These are phyloP conservation scores for Gobio occitaniae DNA, from an alignment of 2,797 vertebrate genomes.

Conservation along the genomic window DNA sequence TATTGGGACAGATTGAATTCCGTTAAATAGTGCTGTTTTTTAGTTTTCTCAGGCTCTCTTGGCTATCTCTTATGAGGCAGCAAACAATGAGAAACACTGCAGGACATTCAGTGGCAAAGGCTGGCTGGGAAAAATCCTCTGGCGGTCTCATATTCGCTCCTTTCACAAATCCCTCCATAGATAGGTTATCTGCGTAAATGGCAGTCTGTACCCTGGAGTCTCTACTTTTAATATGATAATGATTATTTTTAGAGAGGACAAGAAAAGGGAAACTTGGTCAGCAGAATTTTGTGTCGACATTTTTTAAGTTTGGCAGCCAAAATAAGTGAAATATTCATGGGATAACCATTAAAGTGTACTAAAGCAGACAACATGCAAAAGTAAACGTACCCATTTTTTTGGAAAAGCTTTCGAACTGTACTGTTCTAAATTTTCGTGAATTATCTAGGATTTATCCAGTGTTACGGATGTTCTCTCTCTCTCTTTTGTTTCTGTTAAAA, in stretches of 20 bases:
- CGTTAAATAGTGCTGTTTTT: slow-evolving; percentile 92
- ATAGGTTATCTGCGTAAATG: slow-evolving; percentile 60
- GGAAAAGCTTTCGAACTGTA: not conserved
- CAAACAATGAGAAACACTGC: slow-evolving; percentile 83
- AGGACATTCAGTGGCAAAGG: slow-evolving; percentile 84
- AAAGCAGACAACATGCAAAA: not conserved
- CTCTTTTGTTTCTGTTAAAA: not conserved
- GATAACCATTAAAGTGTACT: not conserved
- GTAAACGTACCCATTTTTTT: not conserved
- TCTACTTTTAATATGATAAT: slow-evolving; percentile 54
- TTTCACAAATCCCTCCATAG: slow-evolving; percentile 60
- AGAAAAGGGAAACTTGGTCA: slow-evolving; percentile 7
- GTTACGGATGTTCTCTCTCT: not conserved
- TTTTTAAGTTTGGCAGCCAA: not conserved
- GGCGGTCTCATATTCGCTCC: slow-evolving; percentile 66
- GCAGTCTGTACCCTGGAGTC: slow-evolving; percentile 54
- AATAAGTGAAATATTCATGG: slow-evolving; percentile 25
- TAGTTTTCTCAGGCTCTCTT: slow-evolving; percentile 91
- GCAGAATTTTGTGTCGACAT: not conserved
- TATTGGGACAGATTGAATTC: slow-evolving; percentile 94
- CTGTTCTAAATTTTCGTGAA: not conserved
- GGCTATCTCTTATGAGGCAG: slow-evolving; percentile 83
- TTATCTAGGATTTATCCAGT: not conserved
- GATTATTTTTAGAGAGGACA: slow-evolving; percentile 43
- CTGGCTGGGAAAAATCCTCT: slow-evolving; percentile 83